Conservation (phyloP, 2,888 invertebrate genomes). For the Eudasyphora cyanicolor region DNA sequence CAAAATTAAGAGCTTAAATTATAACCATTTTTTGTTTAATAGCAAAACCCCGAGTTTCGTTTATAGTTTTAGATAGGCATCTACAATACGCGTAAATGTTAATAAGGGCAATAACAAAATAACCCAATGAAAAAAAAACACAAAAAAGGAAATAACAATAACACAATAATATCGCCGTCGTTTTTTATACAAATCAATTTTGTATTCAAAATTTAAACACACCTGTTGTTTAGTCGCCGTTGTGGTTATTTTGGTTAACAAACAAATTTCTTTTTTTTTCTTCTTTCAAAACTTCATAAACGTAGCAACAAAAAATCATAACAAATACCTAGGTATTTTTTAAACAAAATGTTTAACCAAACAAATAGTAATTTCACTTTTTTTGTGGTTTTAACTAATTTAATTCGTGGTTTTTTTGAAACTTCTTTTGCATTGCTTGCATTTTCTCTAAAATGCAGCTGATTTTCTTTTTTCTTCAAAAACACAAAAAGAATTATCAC, state of each 20-base stretch:
- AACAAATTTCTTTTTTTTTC: not conserved
- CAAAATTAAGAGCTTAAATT: constrained; percentile 50
- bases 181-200: too few species aligned
- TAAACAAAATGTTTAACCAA: not conserved
- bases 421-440: too few species aligned
- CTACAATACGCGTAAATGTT: constrained; percentile 37
- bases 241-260: too few species aligned
- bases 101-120: constrained; percentile 16
- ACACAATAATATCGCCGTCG: too few species aligned
- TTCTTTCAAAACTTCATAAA: not conserved
- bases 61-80: too few species aligned
- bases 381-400: not conserved
- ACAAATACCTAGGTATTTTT: too few species aligned
- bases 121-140: not conserved
- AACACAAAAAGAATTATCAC: constrained; percentile 14
- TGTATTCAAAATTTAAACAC: constrained; percentile 33
- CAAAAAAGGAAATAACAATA: constrained; percentile 35
- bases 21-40: constrained; percentile 35
- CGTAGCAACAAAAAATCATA: not conserved
- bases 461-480: too few species aligned
- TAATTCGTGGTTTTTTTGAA: too few species aligned
- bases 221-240: too few species aligned
- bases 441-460: too few species aligned
- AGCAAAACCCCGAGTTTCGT: not conserved
- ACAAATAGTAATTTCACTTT: not conserved